Evolutionary conservation across 1,140 invertebrate genomes (phyloP), one percentile per base, ranked within the genome.

Genomic region (Drosophila sucinea): DNA sequence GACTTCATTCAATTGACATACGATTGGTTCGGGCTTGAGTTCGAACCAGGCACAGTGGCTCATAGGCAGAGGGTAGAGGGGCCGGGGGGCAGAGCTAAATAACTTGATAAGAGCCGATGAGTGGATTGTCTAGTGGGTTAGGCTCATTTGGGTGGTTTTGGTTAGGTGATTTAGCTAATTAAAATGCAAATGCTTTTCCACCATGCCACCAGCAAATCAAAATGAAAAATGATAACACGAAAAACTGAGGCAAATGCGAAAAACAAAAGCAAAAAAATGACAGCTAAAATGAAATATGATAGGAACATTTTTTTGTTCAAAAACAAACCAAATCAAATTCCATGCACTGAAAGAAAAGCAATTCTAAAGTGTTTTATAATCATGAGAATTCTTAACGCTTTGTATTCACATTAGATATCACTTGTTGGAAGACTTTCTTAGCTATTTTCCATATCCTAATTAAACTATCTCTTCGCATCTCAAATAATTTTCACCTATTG

Each of bases 1-100:
- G 74, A 77, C 70, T 77, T 73, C 57, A 73, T 73, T 73, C 65
- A 67, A 51, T 54, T 62, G 63, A 57, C 68, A 51, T 56, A 23
- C 56, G 11, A 57, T 51, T 51, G 44, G 23, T 51, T 51, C 23
- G 44, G 11, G 23, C 25, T 51, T 25, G 23, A 51, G 7, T 57
- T 8, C 29, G 57, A 6, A 47, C 0, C 6, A 17, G 33, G 4
- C 1, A 33, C 1, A 23, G n/a, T 2, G 30, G 30, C 0, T 4
- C 2, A 8, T 5, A 32, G n/a, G 7, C 30, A 33, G 2, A 17
- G 29, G 6, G 17, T 11, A 10, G 7, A 4, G 1, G 25, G 55
- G 8, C 1, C 11, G 8, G 55, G 55, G 11, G 10, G 8, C 25
- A 27, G 44, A 51, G 44, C 44, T 51, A 23, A 51, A 51, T 27